phyloP scores from a whole-genome alignment of 2,113 vertebrate species.

The Periophthalmodon schlosseri region DNA sequence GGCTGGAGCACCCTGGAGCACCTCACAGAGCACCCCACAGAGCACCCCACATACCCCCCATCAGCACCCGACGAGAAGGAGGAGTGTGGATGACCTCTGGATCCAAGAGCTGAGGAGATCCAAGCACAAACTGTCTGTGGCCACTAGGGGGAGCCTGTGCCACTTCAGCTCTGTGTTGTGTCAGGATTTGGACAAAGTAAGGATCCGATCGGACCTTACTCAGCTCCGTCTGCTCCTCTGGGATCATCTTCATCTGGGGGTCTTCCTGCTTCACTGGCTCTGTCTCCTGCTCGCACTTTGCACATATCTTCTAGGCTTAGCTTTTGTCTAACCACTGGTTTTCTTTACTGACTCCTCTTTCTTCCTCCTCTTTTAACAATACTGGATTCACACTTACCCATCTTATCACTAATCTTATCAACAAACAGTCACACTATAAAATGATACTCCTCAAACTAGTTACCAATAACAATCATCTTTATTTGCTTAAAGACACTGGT shows the following conservation, averaged over 20 bases:
- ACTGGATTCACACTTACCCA: neutral
- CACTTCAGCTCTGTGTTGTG: slow-evolving; percentile 44
- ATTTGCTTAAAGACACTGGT: too few species aligned
- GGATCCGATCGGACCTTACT: slow-evolving; percentile 36
- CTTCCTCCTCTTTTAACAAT: neutral
- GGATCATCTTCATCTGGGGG: slow-evolving; percentile 6
- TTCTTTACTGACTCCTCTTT: neutral
- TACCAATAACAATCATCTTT: neutral
- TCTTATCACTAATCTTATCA: neutral
- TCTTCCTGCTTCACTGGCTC: neutral
- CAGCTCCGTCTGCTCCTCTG: slow-evolving; percentile 1
- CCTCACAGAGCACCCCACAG: slow-evolving; percentile 23
- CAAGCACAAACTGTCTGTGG: slow-evolving; percentile 74
- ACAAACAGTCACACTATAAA: neutral
- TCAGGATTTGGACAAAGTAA: slow-evolving; percentile 80
- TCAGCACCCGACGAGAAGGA: slow-evolving; percentile 5
- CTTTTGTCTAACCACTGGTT: neutral
- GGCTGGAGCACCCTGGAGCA: slow-evolving; percentile 34
- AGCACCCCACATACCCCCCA: slow-evolving; percentile 25
- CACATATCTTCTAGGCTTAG: neutral
- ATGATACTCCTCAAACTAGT: too few species aligned
- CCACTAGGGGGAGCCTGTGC: slow-evolving; percentile 59
- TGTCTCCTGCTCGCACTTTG: neutral
- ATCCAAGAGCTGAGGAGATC: slow-evolving; percentile 80
- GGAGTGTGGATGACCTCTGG: slow-evolving; percentile 85